Percentiles rank a stretch among this genome's conserved stretches.
These are phyloP conservation scores for Thunnus albacares DNA, from an alignment of 2,797 vertebrate genomes.

Conservation along the genomic window DNA sequence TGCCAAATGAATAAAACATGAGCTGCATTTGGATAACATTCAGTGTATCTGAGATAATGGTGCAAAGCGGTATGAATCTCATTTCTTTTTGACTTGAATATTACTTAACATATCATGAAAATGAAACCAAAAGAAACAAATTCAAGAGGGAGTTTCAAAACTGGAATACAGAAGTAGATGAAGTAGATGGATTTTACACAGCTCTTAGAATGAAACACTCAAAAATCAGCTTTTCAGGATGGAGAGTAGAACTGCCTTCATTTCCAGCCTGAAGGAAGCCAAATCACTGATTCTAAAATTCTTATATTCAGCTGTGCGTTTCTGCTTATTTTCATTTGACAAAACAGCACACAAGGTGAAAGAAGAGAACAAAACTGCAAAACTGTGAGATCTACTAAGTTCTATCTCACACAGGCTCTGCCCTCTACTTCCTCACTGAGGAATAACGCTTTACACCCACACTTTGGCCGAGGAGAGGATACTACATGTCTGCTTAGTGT, in stretches of 20 bases:
- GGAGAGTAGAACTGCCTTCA: background rate
- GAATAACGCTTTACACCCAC: too few species aligned
- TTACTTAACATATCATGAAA: background rate
- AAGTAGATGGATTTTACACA: too few species aligned
- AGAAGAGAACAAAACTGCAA: background rate
- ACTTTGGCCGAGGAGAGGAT: too few species aligned
- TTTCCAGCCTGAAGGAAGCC: background rate
- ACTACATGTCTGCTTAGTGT: too few species aligned
- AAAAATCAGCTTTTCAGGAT: too few species aligned
- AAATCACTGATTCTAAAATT: background rate
- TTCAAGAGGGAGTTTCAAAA: too few species aligned
- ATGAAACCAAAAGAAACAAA: too few species aligned
- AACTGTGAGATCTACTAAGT: background rate
- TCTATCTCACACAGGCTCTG: too few species aligned
- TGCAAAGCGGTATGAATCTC: background rate
- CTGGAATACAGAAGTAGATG: too few species aligned
- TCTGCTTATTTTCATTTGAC: constrained; percentile 7
- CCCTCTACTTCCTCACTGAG: too few species aligned
- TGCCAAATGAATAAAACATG: constrained; percentile 7
- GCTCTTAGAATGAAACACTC: too few species aligned
- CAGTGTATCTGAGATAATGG: background rate
- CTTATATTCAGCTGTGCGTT: constrained; percentile 10
- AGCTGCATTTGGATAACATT: background rate
- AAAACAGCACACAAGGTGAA: background rate
- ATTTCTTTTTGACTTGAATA: background rate